Conservation (phyloP, 2,113 vertebrate species). For the Phyllostomus hastatus region DNA sequence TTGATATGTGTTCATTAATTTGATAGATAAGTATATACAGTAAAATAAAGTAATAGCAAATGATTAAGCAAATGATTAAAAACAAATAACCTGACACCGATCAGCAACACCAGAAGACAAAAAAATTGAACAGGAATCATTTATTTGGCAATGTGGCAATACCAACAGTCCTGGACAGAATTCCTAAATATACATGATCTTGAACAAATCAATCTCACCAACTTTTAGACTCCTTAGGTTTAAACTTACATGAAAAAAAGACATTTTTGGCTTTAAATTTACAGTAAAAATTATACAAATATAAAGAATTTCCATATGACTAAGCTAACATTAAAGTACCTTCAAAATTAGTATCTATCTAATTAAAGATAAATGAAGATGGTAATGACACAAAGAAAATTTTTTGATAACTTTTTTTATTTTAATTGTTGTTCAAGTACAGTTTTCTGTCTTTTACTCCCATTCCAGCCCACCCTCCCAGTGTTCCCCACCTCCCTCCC, state of each 20-base stretch:
- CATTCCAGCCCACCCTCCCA: too few species aligned
- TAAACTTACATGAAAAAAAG: background rate
- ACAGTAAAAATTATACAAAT: constrained; percentile 23
- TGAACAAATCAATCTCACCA: constrained; percentile 18
- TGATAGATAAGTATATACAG: background rate
- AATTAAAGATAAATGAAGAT: background rate
- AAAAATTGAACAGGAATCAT: background rate
- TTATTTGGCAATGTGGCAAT: constrained; percentile 1
- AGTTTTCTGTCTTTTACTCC: too few species aligned
- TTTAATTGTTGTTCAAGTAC: too few species aligned
- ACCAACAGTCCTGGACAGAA: background rate
- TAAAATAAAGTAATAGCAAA: background rate
- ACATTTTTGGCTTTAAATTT: background rate
- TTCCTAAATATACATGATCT: background rate
- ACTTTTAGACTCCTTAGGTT: background rate
- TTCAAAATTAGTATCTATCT: constrained; percentile 19
- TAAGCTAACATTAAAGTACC: background rate
- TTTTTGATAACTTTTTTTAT: too few species aligned
- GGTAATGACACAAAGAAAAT: background rate
- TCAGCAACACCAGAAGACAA: background rate
- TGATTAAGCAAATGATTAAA: background rate
- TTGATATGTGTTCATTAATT: background rate
- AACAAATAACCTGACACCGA: background rate
- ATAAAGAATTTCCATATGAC: background rate
- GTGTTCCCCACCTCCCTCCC: too few species aligned